These are phyloP conservation scores for Oncorhynchus masou DNA, from an alignment of 2,113 vertebrate genomes.

Conservation along the genomic window DNA sequence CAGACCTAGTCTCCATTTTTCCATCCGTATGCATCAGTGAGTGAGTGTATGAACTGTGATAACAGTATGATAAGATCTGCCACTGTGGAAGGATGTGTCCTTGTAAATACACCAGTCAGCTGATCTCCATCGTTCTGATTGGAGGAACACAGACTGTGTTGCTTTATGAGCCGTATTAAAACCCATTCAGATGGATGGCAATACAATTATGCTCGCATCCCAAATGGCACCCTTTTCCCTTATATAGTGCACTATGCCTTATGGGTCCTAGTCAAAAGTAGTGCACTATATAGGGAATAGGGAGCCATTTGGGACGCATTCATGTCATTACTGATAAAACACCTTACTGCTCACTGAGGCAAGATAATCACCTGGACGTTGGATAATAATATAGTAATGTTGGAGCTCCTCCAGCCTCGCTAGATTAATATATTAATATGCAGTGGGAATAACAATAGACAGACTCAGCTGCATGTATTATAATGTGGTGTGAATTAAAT, in stretches of 20 bases:
- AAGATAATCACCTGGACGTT: slow-evolving; percentile 84
- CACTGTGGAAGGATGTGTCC: slow-evolving; percentile 82
- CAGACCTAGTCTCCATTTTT: slow-evolving; percentile 53
- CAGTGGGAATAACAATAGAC: neutral
- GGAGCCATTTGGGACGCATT: too few relatives aligned
- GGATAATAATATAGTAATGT: neutral
- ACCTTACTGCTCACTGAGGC: slow-evolving; percentile 91
- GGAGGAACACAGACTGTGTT: slow-evolving; percentile 80
- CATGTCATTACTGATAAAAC: slow-evolving; percentile 91
- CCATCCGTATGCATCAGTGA: slow-evolving; percentile 65
- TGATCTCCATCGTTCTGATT: slow-evolving; percentile 78
- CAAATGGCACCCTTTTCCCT: too few relatives aligned
- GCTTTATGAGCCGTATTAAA: slow-evolving; percentile 92
- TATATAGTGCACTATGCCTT: too few relatives aligned
- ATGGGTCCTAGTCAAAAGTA: too few relatives aligned
- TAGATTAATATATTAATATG: neutral
- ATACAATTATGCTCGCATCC: slow-evolving; percentile 73
- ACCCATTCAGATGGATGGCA: slow-evolving; percentile 88
- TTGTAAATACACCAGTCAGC: slow-evolving; percentile 88
- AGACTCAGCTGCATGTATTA: neutral
- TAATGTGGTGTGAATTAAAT: neutral
- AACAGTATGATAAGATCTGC: slow-evolving; percentile 68
- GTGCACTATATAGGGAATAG: too few relatives aligned
- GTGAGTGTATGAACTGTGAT: slow-evolving; percentile 73
- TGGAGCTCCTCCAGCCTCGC: neutral